Base-by-base conservation (phyloP, 2,888 invertebrate genomes). In the Sarcophaga subvicina region DNA sequence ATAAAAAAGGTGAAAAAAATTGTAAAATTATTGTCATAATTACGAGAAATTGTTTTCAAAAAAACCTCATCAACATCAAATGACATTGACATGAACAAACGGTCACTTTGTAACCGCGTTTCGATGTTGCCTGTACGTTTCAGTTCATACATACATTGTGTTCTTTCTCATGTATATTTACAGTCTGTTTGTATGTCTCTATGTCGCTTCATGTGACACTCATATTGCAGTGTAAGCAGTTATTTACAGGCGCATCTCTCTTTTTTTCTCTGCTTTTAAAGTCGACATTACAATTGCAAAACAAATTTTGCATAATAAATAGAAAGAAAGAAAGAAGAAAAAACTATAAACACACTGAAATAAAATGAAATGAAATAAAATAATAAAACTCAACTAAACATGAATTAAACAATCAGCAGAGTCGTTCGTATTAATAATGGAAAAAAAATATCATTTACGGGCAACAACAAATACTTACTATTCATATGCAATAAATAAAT, bases 21-120 rank as follows among this genome's bases (percentile, higher is more conserved):
- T 10, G 37, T 0, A 37, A 37, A 37, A 37, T 37, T 76, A 62
- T 87, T 87, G 87, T 87, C 87, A 87, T 87, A 87, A 87, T 87
- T 84, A 84, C 84, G 78, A 84, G 81, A 87, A 87, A 75, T 80
- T 86, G 60, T 73, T 45, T 14, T 62, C 60, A 59, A 77, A 78
- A 70, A 75, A 62, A 60, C 11, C 47, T 64, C 59, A 76, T 86
- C 82, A 82, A 80, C 75, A 76, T 59, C 82, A 80, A 80, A 78
- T 75, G 87, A 84, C 87, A 87, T 84, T 87, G 87, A 84, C 87
- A 87, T 84, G 77, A 76, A 79, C 86, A 75, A 81, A 84, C 81
- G 83, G 70, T 71, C 78, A 84, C 54, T 78, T 79, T 70, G 64
- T 10, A 64, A 75, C 45, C 49, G 75, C 70, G 70, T 80, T 69